Conservation (phyloP, 2,888 invertebrate species). For the Molorchus minor region DNA sequence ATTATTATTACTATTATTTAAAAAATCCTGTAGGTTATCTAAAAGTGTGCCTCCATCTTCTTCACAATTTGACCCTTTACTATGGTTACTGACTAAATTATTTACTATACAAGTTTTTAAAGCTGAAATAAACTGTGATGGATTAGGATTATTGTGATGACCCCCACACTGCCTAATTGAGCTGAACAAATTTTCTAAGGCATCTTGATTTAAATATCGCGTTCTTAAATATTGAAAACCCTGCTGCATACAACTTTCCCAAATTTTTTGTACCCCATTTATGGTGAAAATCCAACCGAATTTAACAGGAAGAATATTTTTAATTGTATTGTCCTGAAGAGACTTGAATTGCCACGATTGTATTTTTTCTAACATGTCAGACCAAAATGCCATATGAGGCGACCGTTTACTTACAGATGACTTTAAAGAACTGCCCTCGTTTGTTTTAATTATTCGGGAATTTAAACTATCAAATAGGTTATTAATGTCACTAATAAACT, state of each 20-base stretch:
- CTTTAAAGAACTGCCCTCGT: slow-evolving; percentile 11
- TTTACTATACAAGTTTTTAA: slow-evolving; percentile 22
- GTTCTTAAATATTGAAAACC: slow-evolving; percentile 3
- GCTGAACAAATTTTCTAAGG: slow-evolving; percentile 38
- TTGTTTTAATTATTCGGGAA: neutral
- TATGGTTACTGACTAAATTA: slow-evolving; percentile 9
- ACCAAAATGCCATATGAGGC: neutral
- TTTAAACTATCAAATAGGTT: too few relatives aligned
- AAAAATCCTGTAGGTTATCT: slow-evolving; percentile 6
- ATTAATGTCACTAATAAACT: neutral
- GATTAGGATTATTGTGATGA: slow-evolving; percentile 37
- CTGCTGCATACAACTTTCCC: slow-evolving; percentile 1
- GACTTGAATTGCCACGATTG: slow-evolving; percentile 2
- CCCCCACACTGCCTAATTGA: slow-evolving; percentile 35
- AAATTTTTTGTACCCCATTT: neutral
- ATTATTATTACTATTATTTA: neutral
- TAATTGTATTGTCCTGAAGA: neutral
- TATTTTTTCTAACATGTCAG: slow-evolving; percentile 5
- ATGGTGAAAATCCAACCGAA: slow-evolving; percentile 8
- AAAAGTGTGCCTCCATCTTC: slow-evolving; percentile 7
- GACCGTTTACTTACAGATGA: slow-evolving; percentile 1
- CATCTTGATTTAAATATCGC: slow-evolving; percentile 27
- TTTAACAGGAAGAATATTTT: slow-evolving; percentile 7
- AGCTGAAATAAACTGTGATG: slow-evolving; percentile 33
- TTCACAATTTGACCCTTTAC: slow-evolving; percentile 11